Evolutionary conservation across 1,140 invertebrate species (phyloP).

Genomic region (Trachymyrmex septentrionalis): DNA sequence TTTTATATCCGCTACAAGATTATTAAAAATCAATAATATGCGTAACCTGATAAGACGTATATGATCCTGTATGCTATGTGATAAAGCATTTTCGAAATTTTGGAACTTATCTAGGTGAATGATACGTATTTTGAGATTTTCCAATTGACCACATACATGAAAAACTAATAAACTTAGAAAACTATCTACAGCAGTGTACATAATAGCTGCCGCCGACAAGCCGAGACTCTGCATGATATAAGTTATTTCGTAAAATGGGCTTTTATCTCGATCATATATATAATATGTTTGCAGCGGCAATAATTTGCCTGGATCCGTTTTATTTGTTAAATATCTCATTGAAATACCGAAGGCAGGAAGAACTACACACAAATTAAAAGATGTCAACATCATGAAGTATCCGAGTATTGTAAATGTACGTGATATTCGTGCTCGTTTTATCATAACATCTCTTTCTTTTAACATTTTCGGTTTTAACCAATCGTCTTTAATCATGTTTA

Average conservation of each 20-base stretch:
- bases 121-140: slow-evolving; percentile 36
- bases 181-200: slow-evolving; percentile 24
- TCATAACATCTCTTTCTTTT: slow-evolving; percentile 7
- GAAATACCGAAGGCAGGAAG: slow-evolving; percentile 41
- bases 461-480: slow-evolving; percentile 39
- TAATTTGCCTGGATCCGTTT: not conserved
- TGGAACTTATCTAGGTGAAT: not conserved
- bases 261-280: slow-evolving; percentile 1
- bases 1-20: too few relatives aligned
- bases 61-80: slow-evolving; percentile 1
- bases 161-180: slow-evolving; percentile 39
- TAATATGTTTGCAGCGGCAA: slow-evolving; percentile 40
- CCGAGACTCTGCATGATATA: not conserved
- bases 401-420: not conserved
- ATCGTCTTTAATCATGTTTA: slow-evolving; percentile 49
- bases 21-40: not conserved
- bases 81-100: not conserved
- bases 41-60: slow-evolving; percentile 49
- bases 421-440: slow-evolving; percentile 5
- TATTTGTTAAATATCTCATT: slow-evolving; percentile 4
- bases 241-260: slow-evolving; percentile 33
- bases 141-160: slow-evolving; percentile 33
- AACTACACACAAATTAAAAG: not conserved
- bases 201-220: not conserved
- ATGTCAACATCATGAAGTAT: not conserved